Conservation (phyloP, 1,140 invertebrate species). For the Bombus cullumanus region DNA sequence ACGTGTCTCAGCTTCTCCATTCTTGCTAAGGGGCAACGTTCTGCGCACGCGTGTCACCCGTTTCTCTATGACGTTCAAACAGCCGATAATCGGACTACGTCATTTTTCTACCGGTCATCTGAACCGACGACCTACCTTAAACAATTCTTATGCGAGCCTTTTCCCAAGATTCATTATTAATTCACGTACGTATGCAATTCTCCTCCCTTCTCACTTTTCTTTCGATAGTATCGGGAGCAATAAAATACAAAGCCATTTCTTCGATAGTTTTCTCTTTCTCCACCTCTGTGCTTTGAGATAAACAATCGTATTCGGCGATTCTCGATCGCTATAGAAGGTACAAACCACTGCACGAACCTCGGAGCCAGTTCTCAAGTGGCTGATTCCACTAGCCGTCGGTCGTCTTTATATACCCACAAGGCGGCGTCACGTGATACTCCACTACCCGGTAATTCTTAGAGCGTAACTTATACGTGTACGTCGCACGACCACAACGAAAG, state of each 20-base stretch:
- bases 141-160: slow-evolving; percentile 34
- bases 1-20: slow-evolving; percentile 25
- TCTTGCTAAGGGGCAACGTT: slow-evolving; percentile 57
- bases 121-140: slow-evolving; percentile 38
- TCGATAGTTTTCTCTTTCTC: slow-evolving; percentile 27
- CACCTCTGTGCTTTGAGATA: neutral
- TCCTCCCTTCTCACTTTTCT: slow-evolving; percentile 32
- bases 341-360: slow-evolving; percentile 43
- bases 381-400: slow-evolving; percentile 62
- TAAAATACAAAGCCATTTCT: neutral
- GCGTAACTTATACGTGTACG: slow-evolving; percentile 16
- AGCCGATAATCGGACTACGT: slow-evolving; percentile 10
- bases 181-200: slow-evolving; percentile 13
- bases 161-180: neutral
- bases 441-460: slow-evolving; percentile 24
- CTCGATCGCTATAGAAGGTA: neutral
- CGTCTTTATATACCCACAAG: slow-evolving; percentile 74
- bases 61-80: slow-evolving; percentile 19
- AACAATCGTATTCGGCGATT: neutral
- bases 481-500: neutral
- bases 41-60: slow-evolving; percentile 9
- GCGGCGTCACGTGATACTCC: slow-evolving; percentile 68
- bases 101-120: slow-evolving; percentile 21
- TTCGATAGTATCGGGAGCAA: neutral
- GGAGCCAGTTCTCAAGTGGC: slow-evolving; percentile 76